Percentiles rank a stretch among this genome's conserved stretches.
These are phyloP conservation scores for Pemphigus obesinymphae DNA, from an alignment of 1,140 invertebrate species.

Conservation along the genomic window DNA sequence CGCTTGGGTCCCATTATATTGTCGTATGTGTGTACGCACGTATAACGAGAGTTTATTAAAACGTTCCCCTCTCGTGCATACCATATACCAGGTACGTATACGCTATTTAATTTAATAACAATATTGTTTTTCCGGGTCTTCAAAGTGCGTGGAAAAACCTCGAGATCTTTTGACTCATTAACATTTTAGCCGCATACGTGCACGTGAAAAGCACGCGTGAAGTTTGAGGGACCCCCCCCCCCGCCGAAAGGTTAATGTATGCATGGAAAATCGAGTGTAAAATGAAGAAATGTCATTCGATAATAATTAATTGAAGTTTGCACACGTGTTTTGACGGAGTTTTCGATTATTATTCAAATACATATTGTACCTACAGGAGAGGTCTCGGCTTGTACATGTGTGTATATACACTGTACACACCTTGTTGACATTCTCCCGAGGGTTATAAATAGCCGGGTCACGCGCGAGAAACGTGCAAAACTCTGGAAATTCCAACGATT, in stretches of 20 bases:
- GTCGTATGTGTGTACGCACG: too few relatives aligned
- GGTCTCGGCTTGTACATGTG: not conserved
- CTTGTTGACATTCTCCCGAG: not conserved
- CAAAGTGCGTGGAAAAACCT: constrained; percentile 11
- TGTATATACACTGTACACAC: not conserved
- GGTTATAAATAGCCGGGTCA: not conserved
- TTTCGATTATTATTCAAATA: not conserved
- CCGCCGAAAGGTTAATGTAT: constrained; percentile 24
- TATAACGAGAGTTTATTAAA: not conserved
- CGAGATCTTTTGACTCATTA: constrained; percentile 34
- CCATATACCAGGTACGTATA: not conserved
- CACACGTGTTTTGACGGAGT: not conserved
- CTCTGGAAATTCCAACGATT: constrained; percentile 8
- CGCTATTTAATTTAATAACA: not conserved
- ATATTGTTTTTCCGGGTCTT: constrained; percentile 14
- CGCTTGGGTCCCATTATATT: constrained; percentile 17
- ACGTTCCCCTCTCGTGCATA: not conserved
- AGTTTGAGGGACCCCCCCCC: not conserved
- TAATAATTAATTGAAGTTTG: constrained; percentile 3
- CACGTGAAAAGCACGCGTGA: not conserved
- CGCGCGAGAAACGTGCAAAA: not conserved
- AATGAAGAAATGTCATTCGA: constrained; percentile 36
- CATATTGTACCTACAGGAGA: too few relatives aligned
- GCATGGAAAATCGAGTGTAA: not conserved
- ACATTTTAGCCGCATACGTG: constrained; percentile 22